Conservation (phyloP, 2,888 invertebrate genomes). For the Polietes domitor region DNA sequence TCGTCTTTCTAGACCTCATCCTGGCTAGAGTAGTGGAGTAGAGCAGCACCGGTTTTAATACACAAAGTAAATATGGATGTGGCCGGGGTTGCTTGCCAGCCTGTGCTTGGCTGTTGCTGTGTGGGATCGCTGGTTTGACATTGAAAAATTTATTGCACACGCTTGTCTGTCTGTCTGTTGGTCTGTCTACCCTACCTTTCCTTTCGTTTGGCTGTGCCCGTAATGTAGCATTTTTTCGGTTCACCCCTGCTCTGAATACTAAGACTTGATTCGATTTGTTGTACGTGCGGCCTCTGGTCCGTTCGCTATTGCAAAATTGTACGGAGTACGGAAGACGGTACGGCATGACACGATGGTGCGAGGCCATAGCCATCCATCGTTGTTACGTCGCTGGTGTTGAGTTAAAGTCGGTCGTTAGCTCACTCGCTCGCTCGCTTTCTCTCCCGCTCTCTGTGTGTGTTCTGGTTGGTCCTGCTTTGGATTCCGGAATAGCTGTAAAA, state of each 20-base stretch:
- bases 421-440: background rate
- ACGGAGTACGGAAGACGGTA: background rate
- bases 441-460: background rate
- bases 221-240: constrained; percentile 1
- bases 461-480: background rate
- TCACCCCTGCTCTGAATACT: constrained; percentile 1
- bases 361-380: constrained; percentile 4
- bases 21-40: background rate
- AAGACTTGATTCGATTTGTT: constrained; percentile 9
- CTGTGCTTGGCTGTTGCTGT: constrained; percentile 18
- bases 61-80: constrained; percentile 13
- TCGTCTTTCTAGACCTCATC: background rate
- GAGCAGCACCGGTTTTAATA: background rate
- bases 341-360: background rate
- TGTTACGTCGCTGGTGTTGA: constrained; percentile 7
- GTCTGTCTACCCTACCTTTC: constrained; percentile 19
- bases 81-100: background rate
- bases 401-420: constrained; percentile 39
- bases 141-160: constrained; percentile 79
- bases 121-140: constrained; percentile 72
- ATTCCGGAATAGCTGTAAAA: constrained; percentile 49
- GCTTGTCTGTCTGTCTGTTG: constrained; percentile 68
- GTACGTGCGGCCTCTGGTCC: constrained; percentile 11
- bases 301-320: background rate
- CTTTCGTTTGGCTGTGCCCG: background rate